Base-by-base conservation (phyloP, 2,888 invertebrate genomes). In the Plebejus melissa region DNA sequence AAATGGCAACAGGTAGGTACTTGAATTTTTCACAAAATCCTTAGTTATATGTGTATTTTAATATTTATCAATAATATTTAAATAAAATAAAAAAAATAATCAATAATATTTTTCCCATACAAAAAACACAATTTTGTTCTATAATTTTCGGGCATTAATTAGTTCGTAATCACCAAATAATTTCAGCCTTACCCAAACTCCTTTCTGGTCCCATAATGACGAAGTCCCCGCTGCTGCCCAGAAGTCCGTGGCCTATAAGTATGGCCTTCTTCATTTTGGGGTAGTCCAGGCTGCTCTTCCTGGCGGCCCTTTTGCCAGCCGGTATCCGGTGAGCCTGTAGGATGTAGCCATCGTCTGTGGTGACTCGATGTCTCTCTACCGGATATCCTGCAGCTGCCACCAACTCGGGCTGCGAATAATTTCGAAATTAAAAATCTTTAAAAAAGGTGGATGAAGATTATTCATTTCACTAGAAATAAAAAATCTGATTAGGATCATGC, bases 221-320 rank as follows among this genome's bases (percentile, higher is more conserved):
- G 94, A 96, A 97, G 82, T 96, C 95, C 0, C 95, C 94, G 5
- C 96, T 95, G 80, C 95, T 95, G 2, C 95, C 95, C 4, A 95
- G 81, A 0, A 97, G 84, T 0, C 97, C 95, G 78, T 95, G 95
- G 77, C 94, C 87, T 6, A 95, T 79, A 7, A 95, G 83, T 2
- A 95, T 88, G 0, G 89, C 87, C 76, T 84, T 87, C 82, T 90
- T 90, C 65, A 87, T 90, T 79, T 88, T 90, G 11, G 83, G 83
- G 1, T 77, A 80, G 0, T 81, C 32, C 54, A 72, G 81, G 1
- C 82, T 81, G 0, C 79, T 83, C 16, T 86, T 82, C 38, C 91
- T 82, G 0, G 87, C 85, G 0, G 86, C 81, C 6, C 93, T 82
- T 50, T 88, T 85, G 1, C 91, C 93, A 0, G 93, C 90, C 0